These are phyloP conservation scores for Conger conger DNA, from an alignment of 2,113 vertebrate species.

Conservation along the genomic window DNA sequence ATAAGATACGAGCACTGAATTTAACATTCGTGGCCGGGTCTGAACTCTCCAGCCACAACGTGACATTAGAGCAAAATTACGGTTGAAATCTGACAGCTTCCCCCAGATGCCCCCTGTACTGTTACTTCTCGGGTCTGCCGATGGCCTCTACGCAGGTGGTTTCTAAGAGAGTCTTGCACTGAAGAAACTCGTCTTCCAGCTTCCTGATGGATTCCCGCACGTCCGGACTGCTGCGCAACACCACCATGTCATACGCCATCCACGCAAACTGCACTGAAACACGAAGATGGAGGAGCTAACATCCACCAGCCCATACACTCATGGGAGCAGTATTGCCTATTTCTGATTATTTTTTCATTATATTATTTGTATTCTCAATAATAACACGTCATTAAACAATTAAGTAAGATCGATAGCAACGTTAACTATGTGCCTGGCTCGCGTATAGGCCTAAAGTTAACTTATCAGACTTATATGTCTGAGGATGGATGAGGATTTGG, in stretches of 20 bases:
- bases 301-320: neutral
- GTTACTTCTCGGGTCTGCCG: neutral
- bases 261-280: conserved; percentile 75
- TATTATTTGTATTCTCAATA: too few relatives aligned
- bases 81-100: too few relatives aligned
- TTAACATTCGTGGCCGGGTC: neutral
- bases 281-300: neutral
- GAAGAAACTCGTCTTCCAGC: conserved; percentile 65
- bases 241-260: conserved; percentile 79
- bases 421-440: neutral
- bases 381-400: too few relatives aligned
- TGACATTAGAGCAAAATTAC: neutral
- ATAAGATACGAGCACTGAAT: neutral
- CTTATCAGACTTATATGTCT: too few relatives aligned
- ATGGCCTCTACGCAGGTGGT: neutral
- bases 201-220: conserved; percentile 57
- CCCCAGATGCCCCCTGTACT: neutral
- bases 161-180: conserved; percentile 70
- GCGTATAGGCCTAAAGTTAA: neutral
- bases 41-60: neutral
- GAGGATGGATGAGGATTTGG: neutral
- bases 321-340: neutral
- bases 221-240: conserved; percentile 71
- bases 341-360: too few relatives aligned
- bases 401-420: too few relatives aligned